Conservation (phyloP, 2,888 invertebrate genomes). For the Macrosoma leucophasiata region DNA sequence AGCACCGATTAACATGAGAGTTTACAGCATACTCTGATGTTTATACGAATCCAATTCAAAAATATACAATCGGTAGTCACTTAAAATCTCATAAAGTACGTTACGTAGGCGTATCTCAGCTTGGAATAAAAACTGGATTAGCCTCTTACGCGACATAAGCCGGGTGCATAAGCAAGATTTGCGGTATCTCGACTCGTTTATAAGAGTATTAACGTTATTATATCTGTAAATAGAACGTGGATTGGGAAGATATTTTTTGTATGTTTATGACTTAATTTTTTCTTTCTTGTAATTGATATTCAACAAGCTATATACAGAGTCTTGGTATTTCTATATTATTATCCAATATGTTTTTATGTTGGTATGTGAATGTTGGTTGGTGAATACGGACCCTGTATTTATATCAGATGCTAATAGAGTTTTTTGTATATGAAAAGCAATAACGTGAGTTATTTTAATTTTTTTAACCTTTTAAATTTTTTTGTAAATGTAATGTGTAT, state of each 20-base stretch:
- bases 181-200: slow-evolving; percentile 36
- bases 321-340: too few relatives aligned
- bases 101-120: slow-evolving; percentile 45
- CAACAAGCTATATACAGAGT: too few relatives aligned
- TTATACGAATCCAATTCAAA: slow-evolving; percentile 3
- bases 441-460: too few relatives aligned
- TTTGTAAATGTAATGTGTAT: too few relatives aligned
- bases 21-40: neutral
- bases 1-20: neutral
- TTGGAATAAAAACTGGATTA: slow-evolving; percentile 62
- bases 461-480: too few relatives aligned
- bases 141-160: slow-evolving; percentile 48
- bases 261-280: slow-evolving; percentile 20
- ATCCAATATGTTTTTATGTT: too few relatives aligned
- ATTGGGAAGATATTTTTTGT: slow-evolving; percentile 11
- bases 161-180: slow-evolving; percentile 51
- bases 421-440: too few relatives aligned
- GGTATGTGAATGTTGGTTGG: too few relatives aligned
- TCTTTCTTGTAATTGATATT: too few relatives aligned
- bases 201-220: slow-evolving; percentile 24
- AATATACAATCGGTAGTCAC: slow-evolving; percentile 39
- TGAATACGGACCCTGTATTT: too few relatives aligned
- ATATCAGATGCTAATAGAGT: too few relatives aligned
- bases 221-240: slow-evolving; percentile 14
- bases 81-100: slow-evolving; percentile 45